Evolutionary conservation across 2,888 invertebrate species (phyloP), one percentile per base, ranked within the genome.

Genomic region (Loripinus fragilis): DNA sequence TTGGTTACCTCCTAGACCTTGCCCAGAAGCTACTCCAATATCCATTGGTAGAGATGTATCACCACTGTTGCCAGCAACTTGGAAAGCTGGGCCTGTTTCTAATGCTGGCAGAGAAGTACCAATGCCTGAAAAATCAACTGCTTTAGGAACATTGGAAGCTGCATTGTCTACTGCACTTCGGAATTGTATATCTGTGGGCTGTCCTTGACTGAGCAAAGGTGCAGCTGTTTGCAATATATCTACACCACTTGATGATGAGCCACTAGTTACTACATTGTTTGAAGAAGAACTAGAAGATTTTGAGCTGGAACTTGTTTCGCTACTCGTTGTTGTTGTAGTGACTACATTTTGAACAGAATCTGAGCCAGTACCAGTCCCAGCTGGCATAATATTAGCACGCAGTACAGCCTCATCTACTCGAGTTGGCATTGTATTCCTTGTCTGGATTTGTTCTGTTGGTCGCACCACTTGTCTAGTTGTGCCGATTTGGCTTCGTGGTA

Each of bases 341-440:
- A 30, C 60, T 33, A 30, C 33, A 2, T 17, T 30, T 60, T 17
- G 30, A 1, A 60, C 17, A 2, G 28, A 25, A 60, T 33, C 33
- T 10, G 33, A 33, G 15, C 3, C 17, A 3, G 33, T 12, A 12
- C 28, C 7, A 33, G 33, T 12, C 20, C 60, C 60, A 33, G 60
- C 60, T 60, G 60, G 60, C 25, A 60, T 28, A 17, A 60, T 33
- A 33, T 60, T 60, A 17, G 60, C 60, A 3, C 23, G 60, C 17
- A 60, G 60, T 2, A 60, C 60, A 17, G 60, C 60, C n/a, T 60
- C 60, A 33, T 60, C 60, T 2, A 60, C 60, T 17, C 60, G 60
- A 1, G 60, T 33, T 10, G 60, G 60, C 33, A 30, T 33, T 30
- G 23, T 30, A 17, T 17, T 3, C 5, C 3, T 60, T 30, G 60